Conservation (phyloP, 2,113 vertebrate genomes). For the Craseonycteris thonglongyai region DNA sequence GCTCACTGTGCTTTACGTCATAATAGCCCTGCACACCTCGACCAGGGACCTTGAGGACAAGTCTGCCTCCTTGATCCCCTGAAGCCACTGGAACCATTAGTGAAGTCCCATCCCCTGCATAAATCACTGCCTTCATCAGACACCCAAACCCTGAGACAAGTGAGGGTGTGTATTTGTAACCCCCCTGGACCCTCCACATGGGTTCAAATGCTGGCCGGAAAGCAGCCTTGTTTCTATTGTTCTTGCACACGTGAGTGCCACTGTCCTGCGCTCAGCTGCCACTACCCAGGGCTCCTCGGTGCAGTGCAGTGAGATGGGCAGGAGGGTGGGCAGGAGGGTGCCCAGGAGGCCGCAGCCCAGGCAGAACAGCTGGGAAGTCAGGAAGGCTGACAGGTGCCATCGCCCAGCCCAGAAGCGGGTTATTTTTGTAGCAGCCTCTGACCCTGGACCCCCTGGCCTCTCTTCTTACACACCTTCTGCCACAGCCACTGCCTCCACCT, state of each 20-base stretch:
- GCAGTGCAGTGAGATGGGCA: not conserved
- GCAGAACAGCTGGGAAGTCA: not conserved
- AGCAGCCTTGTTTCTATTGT: not conserved
- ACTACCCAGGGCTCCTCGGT: not conserved
- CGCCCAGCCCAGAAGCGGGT: not conserved
- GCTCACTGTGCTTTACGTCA: not conserved
- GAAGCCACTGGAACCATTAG: slow-evolving; percentile 25
- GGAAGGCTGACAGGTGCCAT: not conserved
- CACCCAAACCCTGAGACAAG: not conserved
- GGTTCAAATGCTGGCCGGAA: not conserved
- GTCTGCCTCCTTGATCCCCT: not conserved
- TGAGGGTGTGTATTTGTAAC: not conserved
- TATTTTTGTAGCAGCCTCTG: slow-evolving; percentile 13
- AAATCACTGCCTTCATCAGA: not conserved
- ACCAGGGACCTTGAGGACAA: not conserved
- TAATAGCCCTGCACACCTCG: not conserved
- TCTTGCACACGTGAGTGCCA: not conserved
- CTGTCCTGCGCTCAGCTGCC: not conserved
- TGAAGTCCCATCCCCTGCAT: not conserved
- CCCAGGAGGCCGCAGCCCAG: not conserved
- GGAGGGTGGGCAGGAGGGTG: not conserved
- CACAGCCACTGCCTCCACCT: not conserved
- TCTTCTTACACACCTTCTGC: not conserved
- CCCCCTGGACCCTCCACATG: not conserved
- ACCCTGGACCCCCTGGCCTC: not conserved